A percentile compares a stretch with the other conserved stretches of the same genome.
phyloP scores from a whole-genome alignment of 2,797 vertebrate species.

The Premnoplex brunnescens region DNA sequence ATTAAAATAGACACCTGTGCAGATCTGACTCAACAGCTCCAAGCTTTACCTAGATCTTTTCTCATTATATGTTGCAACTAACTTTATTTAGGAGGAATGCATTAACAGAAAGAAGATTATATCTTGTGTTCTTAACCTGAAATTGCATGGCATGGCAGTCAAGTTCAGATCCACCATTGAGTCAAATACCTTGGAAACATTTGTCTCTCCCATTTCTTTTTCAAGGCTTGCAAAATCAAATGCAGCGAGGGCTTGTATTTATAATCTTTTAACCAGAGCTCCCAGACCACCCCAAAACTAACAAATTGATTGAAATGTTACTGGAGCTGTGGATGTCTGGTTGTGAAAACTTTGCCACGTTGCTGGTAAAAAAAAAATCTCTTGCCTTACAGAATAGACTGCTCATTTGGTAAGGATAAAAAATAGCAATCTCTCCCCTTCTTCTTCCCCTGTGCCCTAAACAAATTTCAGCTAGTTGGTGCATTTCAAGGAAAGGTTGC shows the following conservation, averaged over 20 bases:
- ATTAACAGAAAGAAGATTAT: background rate
- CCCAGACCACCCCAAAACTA: background rate
- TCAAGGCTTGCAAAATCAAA: constrained; percentile 24
- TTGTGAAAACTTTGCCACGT: background rate
- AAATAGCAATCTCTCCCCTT: background rate
- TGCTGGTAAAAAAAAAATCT: background rate
- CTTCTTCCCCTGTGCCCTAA: background rate
- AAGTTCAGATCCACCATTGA: background rate
- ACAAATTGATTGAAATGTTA: background rate
- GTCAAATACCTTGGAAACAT: background rate
- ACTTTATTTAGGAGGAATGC: background rate
- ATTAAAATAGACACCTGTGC: constrained; percentile 4
- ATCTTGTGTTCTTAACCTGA: background rate
- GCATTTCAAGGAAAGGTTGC: background rate
- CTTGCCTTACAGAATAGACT: background rate
- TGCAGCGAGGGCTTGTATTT: background rate
- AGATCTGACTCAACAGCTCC: background rate
- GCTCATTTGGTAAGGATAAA: background rate
- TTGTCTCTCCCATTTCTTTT: background rate
- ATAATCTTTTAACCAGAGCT: background rate
- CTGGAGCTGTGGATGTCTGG: background rate
- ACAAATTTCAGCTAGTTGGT: background rate
- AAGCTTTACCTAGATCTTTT: constrained; percentile 24
- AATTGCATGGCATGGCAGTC: background rate
- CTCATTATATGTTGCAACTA: background rate